Conservation (phyloP, 1,140 invertebrate species). For the Eupristina koningsbergeri region DNA sequence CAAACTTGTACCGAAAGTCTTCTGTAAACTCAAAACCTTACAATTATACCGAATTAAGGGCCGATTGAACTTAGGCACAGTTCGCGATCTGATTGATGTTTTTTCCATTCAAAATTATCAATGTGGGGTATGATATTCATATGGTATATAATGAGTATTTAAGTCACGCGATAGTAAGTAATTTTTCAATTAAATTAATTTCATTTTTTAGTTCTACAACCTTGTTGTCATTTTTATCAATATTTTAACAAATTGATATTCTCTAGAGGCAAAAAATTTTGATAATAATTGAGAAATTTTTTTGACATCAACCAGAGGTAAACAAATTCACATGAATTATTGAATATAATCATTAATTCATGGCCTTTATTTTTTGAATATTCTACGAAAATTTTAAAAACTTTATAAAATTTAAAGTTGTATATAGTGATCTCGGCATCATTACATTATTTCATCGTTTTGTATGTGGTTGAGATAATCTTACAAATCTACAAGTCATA, state of each 20-base stretch:
- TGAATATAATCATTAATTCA: neutral
- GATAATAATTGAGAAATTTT: neutral
- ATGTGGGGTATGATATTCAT: neutral
- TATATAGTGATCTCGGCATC: neutral
- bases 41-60: neutral
- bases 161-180: neutral
- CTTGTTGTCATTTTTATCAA: too few species aligned
- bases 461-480: too few species aligned
- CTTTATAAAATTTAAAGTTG: too few species aligned
- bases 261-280: too few species aligned
- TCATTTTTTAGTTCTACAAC: neutral
- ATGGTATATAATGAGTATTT: neutral
- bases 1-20: neutral
- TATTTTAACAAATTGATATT: too few species aligned
- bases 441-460: neutral
- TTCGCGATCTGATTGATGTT: neutral
- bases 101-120: neutral
- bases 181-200: neutral
- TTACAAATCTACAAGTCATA: too few species aligned
- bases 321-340: neutral
- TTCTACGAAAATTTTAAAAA: too few species aligned
- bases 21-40: neutral
- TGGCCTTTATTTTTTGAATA: neutral
- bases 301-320: neutral
- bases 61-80: neutral